Base-by-base conservation (phyloP, 1,140 invertebrate genomes). In the Drosophila cardini region DNA sequence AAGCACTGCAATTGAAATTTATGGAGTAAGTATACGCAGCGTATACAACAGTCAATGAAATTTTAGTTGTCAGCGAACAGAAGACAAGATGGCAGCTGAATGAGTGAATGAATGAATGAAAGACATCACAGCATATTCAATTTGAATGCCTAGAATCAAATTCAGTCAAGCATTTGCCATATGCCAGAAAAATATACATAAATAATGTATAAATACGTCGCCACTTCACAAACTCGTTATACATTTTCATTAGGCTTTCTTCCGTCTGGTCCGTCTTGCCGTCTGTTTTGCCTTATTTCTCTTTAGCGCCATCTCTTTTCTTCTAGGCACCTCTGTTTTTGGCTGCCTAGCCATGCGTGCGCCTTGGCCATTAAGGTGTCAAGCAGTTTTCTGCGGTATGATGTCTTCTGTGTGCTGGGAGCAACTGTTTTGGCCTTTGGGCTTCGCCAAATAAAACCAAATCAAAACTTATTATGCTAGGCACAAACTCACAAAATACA, bases 381-480 rank as follows among this genome's bases (percentile, higher is more conserved):
- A 86, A 86, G 78, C 70, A 82, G 80, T 48, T 40, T 42, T 40
- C 52, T 53, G 26, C 26, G 26, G 21, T 26, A 50, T 48, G 45
- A 46, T 71, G 53, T 30, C 10, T 52, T 45, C 36, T 57, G 13
- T 68, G 30, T 72, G 69, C 64, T 72, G 48, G 32, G 71, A 26
- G 50, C 48, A 73, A 73, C 64, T 69, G 64, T 69, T 73, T 73
- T 73, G 64, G 71, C 71, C 64, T 73, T 55, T 69, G 60, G 52
- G 65, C 52, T 63, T 62, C 42, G 53, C 45, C 83, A 63, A 87
- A 87, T 84, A 89, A 87, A 89, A 83, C 36, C 84, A 89, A 89
- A 87, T 87, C 84, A 89, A 87, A 87, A 87, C 84, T 83, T 87
- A 89, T 89, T 87, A 87, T 87, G 80, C 79, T 57, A 75, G 56